These are phyloP conservation scores for Anthopleura xanthogrammica DNA, from an alignment of 92 coral and sea anemone genomes.

Conservation along the genomic window DNA sequence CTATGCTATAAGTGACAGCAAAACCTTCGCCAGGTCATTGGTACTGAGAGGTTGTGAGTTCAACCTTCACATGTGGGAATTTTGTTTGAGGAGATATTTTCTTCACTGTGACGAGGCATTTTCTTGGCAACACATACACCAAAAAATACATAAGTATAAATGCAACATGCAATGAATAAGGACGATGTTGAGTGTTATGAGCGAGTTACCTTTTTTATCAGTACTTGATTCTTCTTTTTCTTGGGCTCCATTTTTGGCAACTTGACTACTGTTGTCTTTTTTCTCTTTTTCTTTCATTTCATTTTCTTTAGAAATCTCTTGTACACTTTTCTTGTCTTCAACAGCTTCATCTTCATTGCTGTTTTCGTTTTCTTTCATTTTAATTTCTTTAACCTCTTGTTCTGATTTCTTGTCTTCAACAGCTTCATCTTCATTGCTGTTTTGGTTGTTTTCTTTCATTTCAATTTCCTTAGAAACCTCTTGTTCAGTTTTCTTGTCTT, in stretches of 20 bases:
- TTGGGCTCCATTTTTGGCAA: conserved; percentile 17
- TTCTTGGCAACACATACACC: too few relatives aligned
- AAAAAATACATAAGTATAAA: too few relatives aligned
- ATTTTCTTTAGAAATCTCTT: not conserved
- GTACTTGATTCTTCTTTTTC: not conserved
- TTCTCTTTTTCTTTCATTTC: not conserved
- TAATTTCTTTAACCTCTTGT: not conserved
- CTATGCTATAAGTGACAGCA: too few relatives aligned
- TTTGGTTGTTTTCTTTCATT: not conserved
- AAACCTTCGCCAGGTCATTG: too few relatives aligned
- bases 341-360: not conserved
- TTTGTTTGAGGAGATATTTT: too few relatives aligned
- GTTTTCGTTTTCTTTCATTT: not conserved
- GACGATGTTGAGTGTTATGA: too few relatives aligned
- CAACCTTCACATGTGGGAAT: too few relatives aligned
- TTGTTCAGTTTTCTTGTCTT: not conserved
- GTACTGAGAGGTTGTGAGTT: too few relatives aligned
- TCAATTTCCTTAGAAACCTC: not conserved
- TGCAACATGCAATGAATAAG: not conserved
- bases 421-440: not conserved
- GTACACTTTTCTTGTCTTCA: not conserved
- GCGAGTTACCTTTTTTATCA: conserved; percentile 10
- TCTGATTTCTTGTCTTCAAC: not conserved
- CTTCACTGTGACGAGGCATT: too few relatives aligned
- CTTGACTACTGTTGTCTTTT: not conserved